Conservation (phyloP, 1,140 invertebrate genomes). For the Drosophila bocki region DNA sequence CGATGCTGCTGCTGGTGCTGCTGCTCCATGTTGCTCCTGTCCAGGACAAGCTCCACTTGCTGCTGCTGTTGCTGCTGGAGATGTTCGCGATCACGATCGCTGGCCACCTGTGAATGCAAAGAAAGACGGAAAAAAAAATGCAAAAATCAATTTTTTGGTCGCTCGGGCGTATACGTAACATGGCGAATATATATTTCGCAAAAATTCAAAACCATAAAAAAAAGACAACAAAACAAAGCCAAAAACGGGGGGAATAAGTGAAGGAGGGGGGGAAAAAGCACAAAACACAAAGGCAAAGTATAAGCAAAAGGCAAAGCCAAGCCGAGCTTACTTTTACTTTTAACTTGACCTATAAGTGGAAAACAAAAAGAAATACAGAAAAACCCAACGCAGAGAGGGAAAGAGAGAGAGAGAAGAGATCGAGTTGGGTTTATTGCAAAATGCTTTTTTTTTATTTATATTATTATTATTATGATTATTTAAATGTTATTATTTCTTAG, state of each 20-base stretch:
- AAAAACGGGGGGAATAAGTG: neutral
- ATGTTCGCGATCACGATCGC: constrained; percentile 59
- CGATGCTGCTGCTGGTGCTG: constrained; percentile 57
- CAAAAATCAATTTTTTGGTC: constrained; percentile 66
- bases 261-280: neutral
- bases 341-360: constrained; percentile 80
- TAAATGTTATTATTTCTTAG: constrained; percentile 54
- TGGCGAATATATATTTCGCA: constrained; percentile 56
- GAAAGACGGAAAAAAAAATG: constrained; percentile 12
- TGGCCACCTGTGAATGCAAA: constrained; percentile 68
- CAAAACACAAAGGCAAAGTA: constrained; percentile 14
- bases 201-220: constrained; percentile 38
- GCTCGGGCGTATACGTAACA: constrained; percentile 56
- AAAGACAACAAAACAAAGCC: constrained; percentile 30
- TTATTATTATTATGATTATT: constrained; percentile 60
- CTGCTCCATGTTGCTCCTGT: constrained; percentile 52
- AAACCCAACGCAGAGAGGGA: constrained; percentile 2
- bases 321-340: constrained; percentile 74
- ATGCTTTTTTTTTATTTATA: constrained; percentile 1
- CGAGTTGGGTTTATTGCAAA: constrained; percentile 60
- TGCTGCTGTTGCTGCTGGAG: constrained; percentile 55
- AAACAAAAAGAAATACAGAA: constrained; percentile 48
- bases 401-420: neutral
- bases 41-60: constrained; percentile 41
- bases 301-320: constrained; percentile 35